Conservation (phyloP, 2,888 invertebrate genomes). For the Ariolimax columbianus region DNA sequence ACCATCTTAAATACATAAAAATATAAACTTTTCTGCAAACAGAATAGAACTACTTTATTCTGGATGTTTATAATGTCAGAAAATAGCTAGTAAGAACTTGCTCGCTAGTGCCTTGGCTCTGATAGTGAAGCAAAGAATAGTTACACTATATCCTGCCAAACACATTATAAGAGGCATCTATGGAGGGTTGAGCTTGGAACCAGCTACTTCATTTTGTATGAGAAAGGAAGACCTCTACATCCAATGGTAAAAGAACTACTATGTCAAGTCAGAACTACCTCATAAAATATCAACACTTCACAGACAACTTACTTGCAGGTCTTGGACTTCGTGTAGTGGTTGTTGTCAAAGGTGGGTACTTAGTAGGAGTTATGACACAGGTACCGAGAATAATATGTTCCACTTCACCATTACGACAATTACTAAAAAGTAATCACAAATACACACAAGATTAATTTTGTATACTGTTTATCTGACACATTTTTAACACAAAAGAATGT, state of each 20-base stretch:
- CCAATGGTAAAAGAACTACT: no score
- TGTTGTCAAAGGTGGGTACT: background rate
- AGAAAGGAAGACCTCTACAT: no score
- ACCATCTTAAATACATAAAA: background rate
- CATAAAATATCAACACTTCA: background rate
- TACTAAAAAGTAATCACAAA: background rate
- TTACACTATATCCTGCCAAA: no score
- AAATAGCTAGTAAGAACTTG: no score
- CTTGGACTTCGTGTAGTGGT: background rate
- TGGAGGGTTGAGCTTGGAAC: no score
- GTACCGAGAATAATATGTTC: constrained; percentile 37
- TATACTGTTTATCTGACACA: background rate
- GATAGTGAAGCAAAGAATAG: no score
- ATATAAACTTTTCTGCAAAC: background rate
- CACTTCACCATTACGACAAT: constrained; percentile 43
- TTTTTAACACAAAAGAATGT: no score
- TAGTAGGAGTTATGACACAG: background rate
- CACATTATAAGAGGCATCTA: no score
- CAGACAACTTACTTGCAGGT: constrained; percentile 7
- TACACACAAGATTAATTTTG: background rate
- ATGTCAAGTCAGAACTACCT: background rate
- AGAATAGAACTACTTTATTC: no score
- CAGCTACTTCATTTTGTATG: no score
- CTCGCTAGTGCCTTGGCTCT: no score
- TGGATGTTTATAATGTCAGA: no score